Base-by-base conservation (phyloP, 2,113 vertebrate species). In the Rhipidura dahli region DNA sequence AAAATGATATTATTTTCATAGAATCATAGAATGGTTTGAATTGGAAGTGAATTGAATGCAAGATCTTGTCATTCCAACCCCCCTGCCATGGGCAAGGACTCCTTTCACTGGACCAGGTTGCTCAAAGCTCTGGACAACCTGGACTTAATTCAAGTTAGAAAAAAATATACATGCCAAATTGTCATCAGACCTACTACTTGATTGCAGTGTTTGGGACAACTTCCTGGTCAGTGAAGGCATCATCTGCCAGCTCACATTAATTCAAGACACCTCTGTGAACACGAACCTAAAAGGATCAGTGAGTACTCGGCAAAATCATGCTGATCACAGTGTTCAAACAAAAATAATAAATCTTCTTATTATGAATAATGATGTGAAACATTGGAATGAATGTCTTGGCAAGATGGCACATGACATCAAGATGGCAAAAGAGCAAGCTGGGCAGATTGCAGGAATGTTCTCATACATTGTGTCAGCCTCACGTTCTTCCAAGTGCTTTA, bases 401-500 rank as follows among this genome's bases (percentile, higher is more conserved):
- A 72, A 82, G 23, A 50, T 47, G 45, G 50, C 7, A 89, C 87
- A 72, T 53, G 15, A 17, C 57, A 59, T 59, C 22, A 59, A 35
- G n/a, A 59, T 35, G 56, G 56, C 5, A 51, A 76, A 91, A 77
- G 27, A 65, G n/a, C 18, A 65, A 40, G 33, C 39, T 70, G 17
- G 53, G 76, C 51, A 81, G 83, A 54, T 54, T 59, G 28, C 51
- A 73, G 91, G 37, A 35, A 16, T 73, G 65, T 91, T 96, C 44
- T 85, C 84, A 31, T 64, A 44, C 6, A 15, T 28, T 65, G 3
- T 95, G 47, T 54, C 60, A 97, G 57, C 22, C 21, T 83, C 27
- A 8, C 6, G 1, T 95, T 96, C 91, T 92, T 96, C 70, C 65
- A 87, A 77, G 33, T 93, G 73, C 89, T 96, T 97, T 94, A 87